Percentiles rank a stretch among this genome's conserved stretches.
Evolutionary conservation across 2,888 invertebrate genomes (phyloP).

Genomic region (Ferrisia virgata): DNA sequence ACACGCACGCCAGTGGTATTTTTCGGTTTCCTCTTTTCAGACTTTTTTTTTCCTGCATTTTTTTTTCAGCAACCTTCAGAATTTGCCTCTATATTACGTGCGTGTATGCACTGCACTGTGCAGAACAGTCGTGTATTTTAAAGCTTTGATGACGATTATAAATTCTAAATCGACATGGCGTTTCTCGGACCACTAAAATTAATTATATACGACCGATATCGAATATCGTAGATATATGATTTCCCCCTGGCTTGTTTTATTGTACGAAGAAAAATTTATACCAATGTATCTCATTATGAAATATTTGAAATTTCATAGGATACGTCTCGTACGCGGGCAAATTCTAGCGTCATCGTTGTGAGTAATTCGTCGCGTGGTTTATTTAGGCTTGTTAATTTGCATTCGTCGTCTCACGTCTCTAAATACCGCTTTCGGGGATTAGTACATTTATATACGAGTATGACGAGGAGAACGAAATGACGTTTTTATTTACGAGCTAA

Average conservation of each 20-base stretch:
- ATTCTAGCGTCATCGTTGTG: neutral
- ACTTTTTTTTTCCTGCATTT: neutral
- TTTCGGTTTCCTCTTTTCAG: neutral
- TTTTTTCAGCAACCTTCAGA: neutral
- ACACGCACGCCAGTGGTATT: neutral
- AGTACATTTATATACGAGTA: too few relatives aligned
- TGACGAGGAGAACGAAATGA: neutral
- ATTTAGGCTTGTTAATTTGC: neutral
- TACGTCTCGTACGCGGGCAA: neutral
- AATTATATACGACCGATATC: neutral
- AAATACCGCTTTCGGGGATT: neutral
- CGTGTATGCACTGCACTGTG: too few relatives aligned
- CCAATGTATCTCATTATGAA: too few relatives aligned
- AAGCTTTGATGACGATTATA: neutral
- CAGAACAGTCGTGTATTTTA: neutral
- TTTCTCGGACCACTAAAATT: neutral
- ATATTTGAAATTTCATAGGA: neutral
- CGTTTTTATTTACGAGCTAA: conserved; percentile 8
- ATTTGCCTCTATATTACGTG: neutral
- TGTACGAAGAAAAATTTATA: neutral
- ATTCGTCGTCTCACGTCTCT: neutral
- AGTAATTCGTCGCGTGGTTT: neutral
- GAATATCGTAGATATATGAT: neutral
- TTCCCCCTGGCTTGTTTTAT: neutral
- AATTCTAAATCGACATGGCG: neutral